Evolutionary conservation across 1,140 invertebrate species (phyloP).

Genomic region (Mycetomoellerius zeteki): DNA sequence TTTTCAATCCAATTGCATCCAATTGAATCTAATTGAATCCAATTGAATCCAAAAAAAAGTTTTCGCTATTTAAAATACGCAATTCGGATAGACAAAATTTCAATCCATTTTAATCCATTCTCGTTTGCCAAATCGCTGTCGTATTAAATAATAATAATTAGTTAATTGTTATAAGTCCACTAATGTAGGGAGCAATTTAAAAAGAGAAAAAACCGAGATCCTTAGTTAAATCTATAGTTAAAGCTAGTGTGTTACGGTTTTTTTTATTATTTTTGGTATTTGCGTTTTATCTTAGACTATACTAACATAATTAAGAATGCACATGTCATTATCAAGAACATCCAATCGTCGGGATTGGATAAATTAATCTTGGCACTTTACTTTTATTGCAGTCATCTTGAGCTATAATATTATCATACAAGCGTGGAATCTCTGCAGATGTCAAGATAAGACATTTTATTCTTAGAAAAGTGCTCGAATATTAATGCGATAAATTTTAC

Average conservation of each 20-base stretch:
- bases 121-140: conserved; percentile 80
- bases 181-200: conserved; percentile 83
- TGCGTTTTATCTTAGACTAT: background rate
- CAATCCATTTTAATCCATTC: no score
- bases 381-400: background rate
- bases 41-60: no score
- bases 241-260: background rate
- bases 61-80: no score
- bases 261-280: background rate
- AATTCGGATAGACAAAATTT: no score
- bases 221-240: no score
- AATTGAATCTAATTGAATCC: no score
- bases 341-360: background rate
- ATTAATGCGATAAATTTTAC: background rate
- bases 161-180: conserved; percentile 80
- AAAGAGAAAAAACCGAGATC: conserved; percentile 83
- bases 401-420: conserved; percentile 5
- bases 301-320: background rate
- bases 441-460: conserved; percentile 11
- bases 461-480: background rate
- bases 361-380: conserved; percentile 20
- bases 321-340: background rate
- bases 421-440: background rate
- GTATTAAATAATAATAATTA: conserved; percentile 78
- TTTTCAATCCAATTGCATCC: no score